Base-by-base conservation (phyloP, 2,797 vertebrate species). In the Notolepis coatsorum region DNA sequence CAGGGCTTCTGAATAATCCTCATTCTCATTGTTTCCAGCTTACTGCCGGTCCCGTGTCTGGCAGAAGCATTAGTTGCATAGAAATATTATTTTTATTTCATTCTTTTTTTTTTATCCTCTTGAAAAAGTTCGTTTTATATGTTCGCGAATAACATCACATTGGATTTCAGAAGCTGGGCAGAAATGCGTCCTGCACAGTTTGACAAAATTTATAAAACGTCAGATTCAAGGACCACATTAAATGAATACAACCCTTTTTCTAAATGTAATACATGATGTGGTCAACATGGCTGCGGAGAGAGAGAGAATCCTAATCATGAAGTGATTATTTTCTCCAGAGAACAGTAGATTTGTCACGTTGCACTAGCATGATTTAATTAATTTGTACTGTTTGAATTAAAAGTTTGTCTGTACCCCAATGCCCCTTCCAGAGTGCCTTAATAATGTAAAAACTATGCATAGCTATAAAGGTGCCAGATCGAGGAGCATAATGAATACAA, bases 1-100 rank as follows among this genome's bases (percentile, higher is more conserved):
- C 9, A 12, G 55, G 78, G 68, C n/a, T 80, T 77, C 75, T 67
- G 62, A 7, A 65, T 90, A 91, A 90, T 91, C 90, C 84, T 85
- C 79, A 12, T 75, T 65, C 71, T 86, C 85, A 90, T 90, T 91
- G 90, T 91, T 76, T 88, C 78, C 86, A 87, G 88, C 83, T 91
- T 91, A 89, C 79, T 89, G 86, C 84, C 76, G 75, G 81, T 84
- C 82, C 80, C 71, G 80, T 86, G 86, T 89, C 87, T 89, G 81
- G 80, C 80, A 65, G 63, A 64, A 52, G 87, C 74, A 82, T 88
- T 88, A 85, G 84, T 65, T 72, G 67, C 80, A 84, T 71, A 75
- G n/a, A 77, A 88, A 87, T 83, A 71, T 75, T 80, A 69, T 82
- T 81, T 81, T 25, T 7, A 76, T 49, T 49, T 80, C 71, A 83